A percentile compares a stretch with the other conserved stretches of the same genome.
These are phyloP conservation scores for Mesitornis unicolor DNA, from an alignment of 2,113 vertebrate species.

Conservation along the genomic window DNA sequence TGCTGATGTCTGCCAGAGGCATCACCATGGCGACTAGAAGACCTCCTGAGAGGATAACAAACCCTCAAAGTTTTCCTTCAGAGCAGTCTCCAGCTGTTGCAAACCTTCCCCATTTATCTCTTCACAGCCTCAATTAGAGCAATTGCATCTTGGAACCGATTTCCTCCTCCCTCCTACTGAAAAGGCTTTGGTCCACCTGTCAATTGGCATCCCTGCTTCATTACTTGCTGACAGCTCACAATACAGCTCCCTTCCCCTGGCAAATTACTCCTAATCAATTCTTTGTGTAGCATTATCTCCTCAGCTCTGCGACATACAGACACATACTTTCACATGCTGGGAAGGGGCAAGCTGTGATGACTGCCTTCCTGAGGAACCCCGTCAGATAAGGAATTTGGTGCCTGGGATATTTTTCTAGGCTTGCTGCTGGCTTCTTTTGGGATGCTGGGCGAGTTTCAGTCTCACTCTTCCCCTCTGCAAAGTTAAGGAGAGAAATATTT, in stretches of 20 bases:
- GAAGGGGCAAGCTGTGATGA: not conserved
- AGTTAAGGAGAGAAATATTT: not conserved
- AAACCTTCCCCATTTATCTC: constrained; percentile 69
- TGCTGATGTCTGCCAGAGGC: constrained; percentile 25
- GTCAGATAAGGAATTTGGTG: not conserved
- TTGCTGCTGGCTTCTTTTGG: not conserved
- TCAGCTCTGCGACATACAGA: not conserved
- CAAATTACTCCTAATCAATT: constrained; percentile 79
- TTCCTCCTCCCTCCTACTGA: constrained; percentile 62
- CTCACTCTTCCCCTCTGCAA: not conserved
- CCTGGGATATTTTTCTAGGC: not conserved
- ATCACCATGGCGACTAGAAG: constrained; percentile 60
- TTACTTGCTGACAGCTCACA: constrained; percentile 75
- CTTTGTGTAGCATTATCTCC: constrained; percentile 60
- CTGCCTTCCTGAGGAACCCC: not conserved
- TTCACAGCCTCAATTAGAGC: constrained; percentile 72
- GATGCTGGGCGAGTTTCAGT: not conserved
- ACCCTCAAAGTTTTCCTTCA: constrained; percentile 60
- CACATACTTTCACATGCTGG: fast-evolving
- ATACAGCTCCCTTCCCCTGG: constrained; percentile 54
- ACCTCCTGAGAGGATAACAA: constrained; percentile 66
- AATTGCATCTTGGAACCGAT: constrained; percentile 54
- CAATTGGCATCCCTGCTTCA: constrained; percentile 75
- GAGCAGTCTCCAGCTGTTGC: constrained; percentile 54
- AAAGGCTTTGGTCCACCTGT: constrained; percentile 76